These are phyloP conservation scores for Drosophila albomicans DNA, from an alignment of 1,140 invertebrate genomes.

Conservation along the genomic window DNA sequence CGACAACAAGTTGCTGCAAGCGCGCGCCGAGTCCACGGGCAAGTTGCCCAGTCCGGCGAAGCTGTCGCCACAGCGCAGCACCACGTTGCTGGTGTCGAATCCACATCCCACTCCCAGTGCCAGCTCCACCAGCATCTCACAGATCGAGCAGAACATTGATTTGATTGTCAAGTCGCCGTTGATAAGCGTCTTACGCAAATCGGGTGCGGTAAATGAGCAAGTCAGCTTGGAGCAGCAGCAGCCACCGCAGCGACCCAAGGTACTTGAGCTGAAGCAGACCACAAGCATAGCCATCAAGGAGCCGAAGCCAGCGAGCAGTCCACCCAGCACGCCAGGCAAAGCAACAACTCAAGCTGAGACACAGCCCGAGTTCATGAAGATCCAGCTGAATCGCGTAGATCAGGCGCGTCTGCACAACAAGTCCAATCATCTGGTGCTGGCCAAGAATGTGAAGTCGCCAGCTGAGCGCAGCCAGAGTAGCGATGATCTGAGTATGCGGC, in stretches of 20 bases:
- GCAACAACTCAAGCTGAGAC: slow-evolving; percentile 41
- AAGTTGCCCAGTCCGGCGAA: slow-evolving; percentile 47
- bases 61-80: slow-evolving; percentile 52
- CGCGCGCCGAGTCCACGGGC: slow-evolving; percentile 58
- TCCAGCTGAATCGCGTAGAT: slow-evolving; percentile 89
- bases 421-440: slow-evolving; percentile 87
- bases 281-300: slow-evolving; percentile 29
- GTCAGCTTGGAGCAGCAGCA: slow-evolving; percentile 29
- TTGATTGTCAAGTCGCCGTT: slow-evolving; percentile 80
- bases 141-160: slow-evolving; percentile 82
- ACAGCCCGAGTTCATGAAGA: slow-evolving; percentile 90
- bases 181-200: slow-evolving; percentile 75
- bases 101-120: slow-evolving; percentile 36
- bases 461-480: slow-evolving; percentile 66
- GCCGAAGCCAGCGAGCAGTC: slow-evolving; percentile 49
- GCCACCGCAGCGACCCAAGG: slow-evolving; percentile 54
- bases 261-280: slow-evolving; percentile 59
- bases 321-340: slow-evolving; percentile 51
- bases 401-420: slow-evolving; percentile 80
- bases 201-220: slow-evolving; percentile 42
- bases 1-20: slow-evolving; percentile 74
- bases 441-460: slow-evolving; percentile 85
- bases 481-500: slow-evolving; percentile 78
- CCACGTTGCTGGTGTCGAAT: slow-evolving; percentile 46
- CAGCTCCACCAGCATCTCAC: slow-evolving; percentile 56